phyloP scores from a whole-genome alignment of 2,888 invertebrate species.

The Zonitis immaculata region DNA sequence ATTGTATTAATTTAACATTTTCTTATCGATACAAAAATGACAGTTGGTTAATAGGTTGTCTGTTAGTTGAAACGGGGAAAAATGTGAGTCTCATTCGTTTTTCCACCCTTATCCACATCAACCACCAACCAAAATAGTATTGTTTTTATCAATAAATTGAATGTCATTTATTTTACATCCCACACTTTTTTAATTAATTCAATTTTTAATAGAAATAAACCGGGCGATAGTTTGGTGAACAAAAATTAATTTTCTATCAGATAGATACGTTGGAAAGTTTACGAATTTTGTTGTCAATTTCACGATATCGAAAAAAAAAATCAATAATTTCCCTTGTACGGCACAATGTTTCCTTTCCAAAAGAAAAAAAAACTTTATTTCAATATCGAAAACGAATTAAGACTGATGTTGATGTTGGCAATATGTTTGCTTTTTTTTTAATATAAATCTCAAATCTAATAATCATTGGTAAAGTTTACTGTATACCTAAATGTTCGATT shows the following conservation, averaged over 20 bases:
- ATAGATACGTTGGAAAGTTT: too few relatives aligned
- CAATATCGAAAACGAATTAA: slow-evolving; percentile 30
- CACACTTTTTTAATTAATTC: slow-evolving; percentile 17
- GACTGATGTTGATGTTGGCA: slow-evolving; percentile 15
- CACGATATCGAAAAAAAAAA: too few relatives aligned
- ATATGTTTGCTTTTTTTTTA: too few relatives aligned
- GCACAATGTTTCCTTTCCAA: too few relatives aligned
- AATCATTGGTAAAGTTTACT: too few relatives aligned
- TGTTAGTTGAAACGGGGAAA: slow-evolving; percentile 15
- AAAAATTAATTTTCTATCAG: too few relatives aligned
- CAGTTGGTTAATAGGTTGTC: slow-evolving; percentile 30
- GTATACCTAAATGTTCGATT: too few relatives aligned
- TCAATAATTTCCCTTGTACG: too few relatives aligned
- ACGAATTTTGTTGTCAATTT: too few relatives aligned
- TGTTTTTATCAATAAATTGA: slow-evolving; percentile 37
- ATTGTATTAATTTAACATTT: slow-evolving; percentile 28
- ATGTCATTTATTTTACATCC: slow-evolving; percentile 32
- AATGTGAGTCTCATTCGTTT: slow-evolving; percentile 20
- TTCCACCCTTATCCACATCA: not conserved
- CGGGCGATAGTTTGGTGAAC: not conserved
- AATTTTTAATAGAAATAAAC: not conserved
- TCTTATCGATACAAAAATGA: slow-evolving; percentile 29
- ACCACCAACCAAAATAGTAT: too few relatives aligned
- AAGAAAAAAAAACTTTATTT: too few relatives aligned
- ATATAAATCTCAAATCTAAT: too few relatives aligned